phyloP scores from a whole-genome alignment of 2,888 invertebrate species.

The Mesorhabditis belari region DNA sequence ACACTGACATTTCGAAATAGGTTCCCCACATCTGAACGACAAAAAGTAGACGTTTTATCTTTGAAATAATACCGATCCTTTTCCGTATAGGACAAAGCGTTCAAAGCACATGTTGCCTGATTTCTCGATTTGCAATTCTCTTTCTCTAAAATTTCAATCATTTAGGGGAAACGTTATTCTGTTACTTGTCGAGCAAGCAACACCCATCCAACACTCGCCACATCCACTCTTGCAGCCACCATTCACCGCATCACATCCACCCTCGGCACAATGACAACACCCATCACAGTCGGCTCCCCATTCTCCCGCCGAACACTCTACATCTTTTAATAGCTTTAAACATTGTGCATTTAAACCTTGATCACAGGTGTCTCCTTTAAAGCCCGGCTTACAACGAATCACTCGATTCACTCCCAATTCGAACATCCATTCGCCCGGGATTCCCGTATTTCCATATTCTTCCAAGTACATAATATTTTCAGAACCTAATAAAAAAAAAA shows the following conservation, averaged over 20 bases:
- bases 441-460: constrained; percentile 51
- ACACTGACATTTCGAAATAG: constrained; percentile 47
- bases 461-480: constrained; percentile 52
- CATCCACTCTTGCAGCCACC: constrained; percentile 45
- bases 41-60: background rate
- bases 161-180: background rate
- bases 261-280: constrained; percentile 51
- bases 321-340: no score
- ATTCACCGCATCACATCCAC: constrained; percentile 40
- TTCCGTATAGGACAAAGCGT: constrained; percentile 50
- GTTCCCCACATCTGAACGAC: constrained; percentile 41
- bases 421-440: constrained; percentile 53
- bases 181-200: constrained; percentile 40
- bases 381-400: constrained; percentile 49
- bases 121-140: constrained; percentile 14
- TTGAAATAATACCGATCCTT: constrained; percentile 25
- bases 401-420: constrained; percentile 38
- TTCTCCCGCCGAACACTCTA: constrained; percentile 46
- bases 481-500: no score
- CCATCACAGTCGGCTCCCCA: constrained; percentile 51
- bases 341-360: constrained; percentile 24
- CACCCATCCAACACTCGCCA: constrained; percentile 45
- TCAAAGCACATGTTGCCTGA: constrained; percentile 39
- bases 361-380: constrained; percentile 53
- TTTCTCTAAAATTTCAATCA: constrained; percentile 14